phyloP scores from a whole-genome alignment of 2,888 invertebrate genomes.

The Tetropium fuscum region DNA sequence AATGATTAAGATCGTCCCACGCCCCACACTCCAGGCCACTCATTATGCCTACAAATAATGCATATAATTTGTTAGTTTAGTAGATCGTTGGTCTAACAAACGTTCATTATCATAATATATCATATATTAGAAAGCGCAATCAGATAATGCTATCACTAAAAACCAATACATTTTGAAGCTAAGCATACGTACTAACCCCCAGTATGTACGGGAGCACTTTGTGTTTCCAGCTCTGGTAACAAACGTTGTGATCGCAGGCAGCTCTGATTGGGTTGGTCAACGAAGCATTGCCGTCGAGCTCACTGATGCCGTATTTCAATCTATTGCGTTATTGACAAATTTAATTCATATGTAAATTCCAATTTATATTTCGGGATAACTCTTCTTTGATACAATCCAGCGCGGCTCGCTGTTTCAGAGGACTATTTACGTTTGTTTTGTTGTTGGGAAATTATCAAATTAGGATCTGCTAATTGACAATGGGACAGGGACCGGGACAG shows the following conservation, averaged over 20 bases:
- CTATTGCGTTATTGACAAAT: conserved; percentile 34
- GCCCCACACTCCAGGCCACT: too few species aligned
- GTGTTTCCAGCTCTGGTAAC: conserved; percentile 1
- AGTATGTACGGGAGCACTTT: neutral
- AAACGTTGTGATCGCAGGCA: conserved; percentile 6
- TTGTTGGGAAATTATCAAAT: conserved; percentile 4
- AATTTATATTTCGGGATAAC: conserved; percentile 32
- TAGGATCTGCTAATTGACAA: conserved; percentile 6
- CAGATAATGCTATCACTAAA: too few species aligned
- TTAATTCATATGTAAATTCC: conserved; percentile 34
- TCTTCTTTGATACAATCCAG: conserved; percentile 17
- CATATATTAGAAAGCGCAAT: too few species aligned
- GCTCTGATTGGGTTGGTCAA: conserved; percentile 15
- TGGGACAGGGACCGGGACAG: too few species aligned
- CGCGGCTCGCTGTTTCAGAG: conserved; percentile 3
- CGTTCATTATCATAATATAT: too few species aligned
- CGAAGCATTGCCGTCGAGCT: conserved; percentile 11
- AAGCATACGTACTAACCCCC: neutral
- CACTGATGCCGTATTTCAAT: conserved; percentile 25
- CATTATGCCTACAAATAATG: too few species aligned
- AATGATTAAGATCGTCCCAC: too few species aligned
- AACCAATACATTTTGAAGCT: neutral
- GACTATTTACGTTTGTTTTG: conserved; percentile 13
- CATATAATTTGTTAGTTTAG: too few species aligned
- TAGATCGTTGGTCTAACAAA: too few species aligned